Percentiles rank a stretch among this genome's conserved stretches.
Evolutionary conservation across 2,797 vertebrate genomes (phyloP).

Genomic region (Gila robusta): DNA sequence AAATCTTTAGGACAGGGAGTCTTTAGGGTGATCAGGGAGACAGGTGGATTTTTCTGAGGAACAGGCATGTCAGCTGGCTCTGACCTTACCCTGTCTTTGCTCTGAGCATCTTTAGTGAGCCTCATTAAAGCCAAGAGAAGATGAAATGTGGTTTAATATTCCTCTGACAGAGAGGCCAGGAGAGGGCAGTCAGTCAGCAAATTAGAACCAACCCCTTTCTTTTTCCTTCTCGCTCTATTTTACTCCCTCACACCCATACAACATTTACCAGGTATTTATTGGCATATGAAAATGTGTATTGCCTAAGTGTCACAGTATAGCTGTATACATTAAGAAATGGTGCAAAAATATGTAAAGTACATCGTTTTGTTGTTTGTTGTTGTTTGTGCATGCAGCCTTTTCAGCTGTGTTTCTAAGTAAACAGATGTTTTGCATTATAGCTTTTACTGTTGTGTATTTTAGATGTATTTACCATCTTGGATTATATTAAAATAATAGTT

Average conservation of each 20-base stretch:
- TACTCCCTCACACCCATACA: background rate
- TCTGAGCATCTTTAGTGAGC: conserved; percentile 38
- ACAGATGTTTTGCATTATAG: background rate
- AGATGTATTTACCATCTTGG: background rate
- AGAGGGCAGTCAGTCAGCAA: conserved; percentile 36
- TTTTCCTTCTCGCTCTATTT: background rate
- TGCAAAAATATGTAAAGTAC: background rate
- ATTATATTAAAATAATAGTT: background rate
- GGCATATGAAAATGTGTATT: background rate
- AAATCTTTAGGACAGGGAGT: background rate
- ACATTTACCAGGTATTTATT: background rate
- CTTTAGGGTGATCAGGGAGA: background rate
- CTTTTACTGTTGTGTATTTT: background rate
- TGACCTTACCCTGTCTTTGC: conserved; percentile 54
- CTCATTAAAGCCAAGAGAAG: conserved; percentile 51
- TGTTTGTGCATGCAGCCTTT: background rate
- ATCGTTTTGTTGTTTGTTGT: background rate
- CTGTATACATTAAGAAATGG: background rate
- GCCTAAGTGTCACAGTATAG: background rate
- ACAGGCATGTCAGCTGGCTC: background rate
- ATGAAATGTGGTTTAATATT: conserved; percentile 58
- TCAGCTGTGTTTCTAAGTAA: background rate
- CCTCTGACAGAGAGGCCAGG: conserved; percentile 48
- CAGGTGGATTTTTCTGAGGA: background rate
- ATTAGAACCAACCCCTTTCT: background rate